A percentile compares a stretch with the other conserved stretches of the same genome.
Conservation (phyloP, 2,797 vertebrate genomes). For the Petrocephalus sullivani region DNA sequence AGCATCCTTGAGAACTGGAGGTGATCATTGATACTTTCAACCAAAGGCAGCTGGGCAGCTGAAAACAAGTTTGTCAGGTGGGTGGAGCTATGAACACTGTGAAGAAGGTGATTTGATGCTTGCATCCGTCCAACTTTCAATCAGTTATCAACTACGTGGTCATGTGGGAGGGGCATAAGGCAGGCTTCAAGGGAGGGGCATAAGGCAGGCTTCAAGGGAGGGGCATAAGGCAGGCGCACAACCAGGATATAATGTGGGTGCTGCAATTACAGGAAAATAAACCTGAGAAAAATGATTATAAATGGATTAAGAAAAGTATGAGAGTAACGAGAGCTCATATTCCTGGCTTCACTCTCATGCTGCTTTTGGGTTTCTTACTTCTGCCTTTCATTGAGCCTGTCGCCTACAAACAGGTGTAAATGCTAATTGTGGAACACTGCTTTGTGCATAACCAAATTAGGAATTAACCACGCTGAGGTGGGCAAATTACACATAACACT, state of each 20-base stretch:
- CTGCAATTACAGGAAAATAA: not conserved
- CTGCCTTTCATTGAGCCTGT: not conserved
- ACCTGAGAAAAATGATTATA: not conserved
- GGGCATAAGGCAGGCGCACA: not conserved
- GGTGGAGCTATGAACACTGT: not conserved
- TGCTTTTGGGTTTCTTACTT: not conserved
- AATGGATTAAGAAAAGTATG: not conserved
- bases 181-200: not conserved
- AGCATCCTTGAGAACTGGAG: slow-evolving; percentile 29
- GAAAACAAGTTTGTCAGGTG: not conserved
- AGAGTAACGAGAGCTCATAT: not conserved
- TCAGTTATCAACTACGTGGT: not conserved
- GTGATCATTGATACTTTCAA: not conserved
- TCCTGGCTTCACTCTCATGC: not conserved
- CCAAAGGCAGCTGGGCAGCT: not conserved
- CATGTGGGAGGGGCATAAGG: not conserved
- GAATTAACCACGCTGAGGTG: not conserved
- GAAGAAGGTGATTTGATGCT: not conserved
- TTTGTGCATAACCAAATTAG: not conserved
- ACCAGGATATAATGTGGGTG: not conserved
- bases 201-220: not conserved
- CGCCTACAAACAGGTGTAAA: not conserved
- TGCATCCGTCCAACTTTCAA: not conserved
- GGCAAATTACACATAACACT: not conserved
- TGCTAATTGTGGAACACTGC: not conserved